Conservation (phyloP, 2,113 vertebrate genomes). For the Alexandromys fortis region DNA sequence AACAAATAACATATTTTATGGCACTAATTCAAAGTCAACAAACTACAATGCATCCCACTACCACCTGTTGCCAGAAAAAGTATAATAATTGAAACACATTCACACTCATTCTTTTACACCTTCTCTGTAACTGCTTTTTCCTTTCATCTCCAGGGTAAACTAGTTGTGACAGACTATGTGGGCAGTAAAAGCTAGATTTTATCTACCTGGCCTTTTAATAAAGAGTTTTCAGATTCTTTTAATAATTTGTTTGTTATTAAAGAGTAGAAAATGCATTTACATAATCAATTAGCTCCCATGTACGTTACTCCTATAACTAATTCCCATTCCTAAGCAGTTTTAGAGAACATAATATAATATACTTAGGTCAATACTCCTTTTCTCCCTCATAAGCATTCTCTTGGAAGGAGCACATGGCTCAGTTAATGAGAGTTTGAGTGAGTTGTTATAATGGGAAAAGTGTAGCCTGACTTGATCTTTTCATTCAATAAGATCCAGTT, state of each 20-base stretch:
- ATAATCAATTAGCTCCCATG: constrained; percentile 39
- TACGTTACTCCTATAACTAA: constrained; percentile 40
- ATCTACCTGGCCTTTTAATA: constrained; percentile 23
- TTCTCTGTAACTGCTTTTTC: background rate
- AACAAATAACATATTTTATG: background rate
- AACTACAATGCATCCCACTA: background rate
- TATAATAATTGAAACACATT: background rate
- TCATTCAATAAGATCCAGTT: constrained; percentile 61
- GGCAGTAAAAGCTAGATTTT: background rate
- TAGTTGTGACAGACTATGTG: background rate
- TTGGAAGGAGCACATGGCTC: background rate
- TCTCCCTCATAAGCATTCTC: constrained; percentile 30
- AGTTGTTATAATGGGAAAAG: constrained; percentile 26
- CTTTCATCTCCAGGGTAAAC: constrained; percentile 25
- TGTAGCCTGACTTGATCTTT: constrained; percentile 53
- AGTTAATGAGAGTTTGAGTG: constrained; percentile 47
- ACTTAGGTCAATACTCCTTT: background rate
- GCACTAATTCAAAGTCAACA: background rate
- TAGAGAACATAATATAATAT: constrained; percentile 43
- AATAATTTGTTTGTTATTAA: constrained; percentile 54
- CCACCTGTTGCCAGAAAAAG: constrained; percentile 4
- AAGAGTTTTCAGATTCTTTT: background rate
- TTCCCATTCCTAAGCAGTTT: constrained; percentile 40
- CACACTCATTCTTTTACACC: constrained; percentile 1
- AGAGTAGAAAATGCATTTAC: background rate